These are phyloP conservation scores for Agriotes lineatus DNA, from an alignment of 2,888 invertebrate genomes.

Conservation along the genomic window DNA sequence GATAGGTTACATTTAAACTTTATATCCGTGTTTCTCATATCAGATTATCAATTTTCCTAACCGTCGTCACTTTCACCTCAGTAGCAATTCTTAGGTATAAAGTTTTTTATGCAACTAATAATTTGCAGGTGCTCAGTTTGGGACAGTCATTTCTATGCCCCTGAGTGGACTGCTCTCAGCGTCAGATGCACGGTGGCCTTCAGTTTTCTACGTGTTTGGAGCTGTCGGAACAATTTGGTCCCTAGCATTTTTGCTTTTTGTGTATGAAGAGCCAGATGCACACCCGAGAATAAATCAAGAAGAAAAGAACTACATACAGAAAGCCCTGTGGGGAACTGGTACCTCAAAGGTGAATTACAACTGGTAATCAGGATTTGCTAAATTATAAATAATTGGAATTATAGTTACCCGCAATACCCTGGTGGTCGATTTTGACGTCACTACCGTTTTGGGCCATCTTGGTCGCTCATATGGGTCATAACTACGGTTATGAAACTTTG, in stretches of 20 bases:
- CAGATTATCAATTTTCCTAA: no score
- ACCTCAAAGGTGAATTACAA: constrained; percentile 82
- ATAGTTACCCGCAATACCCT: constrained; percentile 88
- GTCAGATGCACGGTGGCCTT: constrained; percentile 88
- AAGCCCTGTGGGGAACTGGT: constrained; percentile 81
- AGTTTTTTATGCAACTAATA: background rate
- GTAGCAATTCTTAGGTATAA: no score
- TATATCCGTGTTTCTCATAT: no score
- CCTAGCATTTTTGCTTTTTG: constrained; percentile 76
- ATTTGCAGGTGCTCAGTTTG: constrained; percentile 84
- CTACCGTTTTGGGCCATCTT: constrained; percentile 92
- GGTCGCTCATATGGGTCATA: constrained; percentile 90
- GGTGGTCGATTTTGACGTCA: constrained; percentile 80
- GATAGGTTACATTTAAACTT: no score
- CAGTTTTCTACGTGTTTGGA: constrained; percentile 92
- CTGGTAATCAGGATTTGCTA: no score
- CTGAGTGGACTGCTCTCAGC: constrained; percentile 86
- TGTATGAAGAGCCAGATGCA: constrained; percentile 83
- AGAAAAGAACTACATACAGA: constrained; percentile 85
- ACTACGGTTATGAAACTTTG: constrained; percentile 90
- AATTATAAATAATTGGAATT: no score
- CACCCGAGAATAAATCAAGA: constrained; percentile 80
- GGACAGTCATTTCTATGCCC: constrained; percentile 92
- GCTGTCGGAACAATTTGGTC: constrained; percentile 86
- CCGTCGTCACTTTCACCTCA: no score